These are phyloP conservation scores for Ephestia elutella DNA, from an alignment of 1,140 invertebrate genomes.

Conservation along the genomic window DNA sequence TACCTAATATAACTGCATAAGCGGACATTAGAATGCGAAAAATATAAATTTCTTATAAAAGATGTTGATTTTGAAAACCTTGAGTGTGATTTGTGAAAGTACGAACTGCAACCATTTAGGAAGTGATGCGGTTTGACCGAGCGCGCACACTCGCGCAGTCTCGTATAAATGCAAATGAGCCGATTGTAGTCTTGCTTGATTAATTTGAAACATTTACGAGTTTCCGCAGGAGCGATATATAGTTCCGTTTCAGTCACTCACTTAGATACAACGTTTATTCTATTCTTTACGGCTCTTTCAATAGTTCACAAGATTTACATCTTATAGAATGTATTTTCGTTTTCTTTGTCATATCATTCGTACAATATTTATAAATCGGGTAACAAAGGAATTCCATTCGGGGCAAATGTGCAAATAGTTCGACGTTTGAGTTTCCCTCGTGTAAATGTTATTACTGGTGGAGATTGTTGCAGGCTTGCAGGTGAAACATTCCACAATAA, in stretches of 20 bases:
- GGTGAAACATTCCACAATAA: constrained; percentile 53
- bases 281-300: neutral
- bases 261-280: constrained; percentile 4
- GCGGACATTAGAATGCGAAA: too few relatives aligned
- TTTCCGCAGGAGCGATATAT: constrained; percentile 14
- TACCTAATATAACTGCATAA: neutral
- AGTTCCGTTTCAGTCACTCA: constrained; percentile 18
- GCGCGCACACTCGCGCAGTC: constrained; percentile 31
- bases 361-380: constrained; percentile 62
- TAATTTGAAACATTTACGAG: constrained; percentile 43
- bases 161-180: constrained; percentile 61
- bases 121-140: constrained; percentile 33
- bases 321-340: constrained; percentile 37
- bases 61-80: neutral
- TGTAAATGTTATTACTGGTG: constrained; percentile 66
- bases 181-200: constrained; percentile 41
- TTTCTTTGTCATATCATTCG: constrained; percentile 57
- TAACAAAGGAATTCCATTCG: constrained; percentile 65
- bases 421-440: constrained; percentile 67
- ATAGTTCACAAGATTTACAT: neutral
- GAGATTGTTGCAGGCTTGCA: constrained; percentile 37
- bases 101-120: neutral
- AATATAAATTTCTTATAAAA: neutral
- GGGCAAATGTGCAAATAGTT: constrained; percentile 63
- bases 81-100: neutral